phyloP scores from a whole-genome alignment of 2,113 vertebrate genomes.

The Pongo pygmaeus region DNA sequence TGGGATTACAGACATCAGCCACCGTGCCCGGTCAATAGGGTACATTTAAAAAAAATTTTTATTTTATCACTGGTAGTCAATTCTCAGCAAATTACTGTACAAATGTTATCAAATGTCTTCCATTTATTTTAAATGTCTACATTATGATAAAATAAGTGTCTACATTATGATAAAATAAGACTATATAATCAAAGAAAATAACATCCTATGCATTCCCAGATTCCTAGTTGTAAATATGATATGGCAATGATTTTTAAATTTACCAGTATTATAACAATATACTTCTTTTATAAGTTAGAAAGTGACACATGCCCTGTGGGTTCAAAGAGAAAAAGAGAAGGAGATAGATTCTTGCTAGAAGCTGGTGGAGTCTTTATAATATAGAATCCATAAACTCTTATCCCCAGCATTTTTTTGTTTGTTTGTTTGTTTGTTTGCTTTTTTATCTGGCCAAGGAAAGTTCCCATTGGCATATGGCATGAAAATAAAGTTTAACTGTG shows the following conservation, averaged over 20 bases:
- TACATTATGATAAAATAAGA: slow-evolving; percentile 56
- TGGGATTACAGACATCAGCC: no score
- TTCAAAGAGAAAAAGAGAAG: not conserved
- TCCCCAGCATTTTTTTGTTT: no score
- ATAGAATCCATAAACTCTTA: not conserved
- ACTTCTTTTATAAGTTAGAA: not conserved
- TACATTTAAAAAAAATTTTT: slow-evolving; percentile 36
- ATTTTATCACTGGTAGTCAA: slow-evolving; percentile 74
- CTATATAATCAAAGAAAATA: slow-evolving; percentile 59
- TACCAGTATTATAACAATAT: not conserved
- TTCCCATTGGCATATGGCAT: not conserved
- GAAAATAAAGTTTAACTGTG: not conserved
- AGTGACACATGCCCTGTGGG: not conserved
- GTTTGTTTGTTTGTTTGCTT: no score
- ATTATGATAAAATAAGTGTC: slow-evolving; percentile 55
- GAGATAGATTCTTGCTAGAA: not conserved
- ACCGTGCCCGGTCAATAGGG: no score
- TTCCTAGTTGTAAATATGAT: slow-evolving; percentile 46
- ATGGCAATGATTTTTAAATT: not conserved
- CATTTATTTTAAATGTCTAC: slow-evolving; percentile 69
- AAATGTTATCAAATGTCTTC: slow-evolving; percentile 59
- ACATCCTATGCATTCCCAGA: slow-evolving; percentile 1
- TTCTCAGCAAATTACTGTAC: slow-evolving; percentile 70
- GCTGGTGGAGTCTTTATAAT: no score
- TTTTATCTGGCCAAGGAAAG: not conserved